These are phyloP conservation scores for Trilocha varians DNA, from an alignment of 2,888 invertebrate genomes.

Conservation along the genomic window DNA sequence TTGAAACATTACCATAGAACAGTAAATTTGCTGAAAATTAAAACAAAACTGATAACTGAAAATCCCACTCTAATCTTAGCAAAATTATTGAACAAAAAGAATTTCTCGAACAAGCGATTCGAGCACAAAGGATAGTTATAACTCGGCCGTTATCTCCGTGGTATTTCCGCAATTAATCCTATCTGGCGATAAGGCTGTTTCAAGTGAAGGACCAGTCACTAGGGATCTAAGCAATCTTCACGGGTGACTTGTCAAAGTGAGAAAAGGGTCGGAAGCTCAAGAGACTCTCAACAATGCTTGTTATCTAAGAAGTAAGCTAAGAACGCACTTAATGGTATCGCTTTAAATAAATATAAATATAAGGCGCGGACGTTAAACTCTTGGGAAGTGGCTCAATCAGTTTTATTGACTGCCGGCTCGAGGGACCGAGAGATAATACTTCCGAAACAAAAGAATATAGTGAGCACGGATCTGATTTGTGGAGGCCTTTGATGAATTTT, in stretches of 20 bases:
- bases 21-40: too few species aligned
- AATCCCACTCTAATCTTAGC: neutral
- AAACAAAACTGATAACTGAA: neutral
- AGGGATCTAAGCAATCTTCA: slow-evolving; percentile 72
- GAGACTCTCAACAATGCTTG: slow-evolving; percentile 73
- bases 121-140: slow-evolving; percentile 48
- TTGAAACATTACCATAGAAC: too few species aligned
- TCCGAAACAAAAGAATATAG: slow-evolving; percentile 3
- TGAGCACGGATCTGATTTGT: neutral
- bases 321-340: slow-evolving; percentile 65
- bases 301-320: slow-evolving; percentile 68
- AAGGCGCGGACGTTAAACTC: slow-evolving; percentile 15
- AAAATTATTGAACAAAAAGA: neutral
- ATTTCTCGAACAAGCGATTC: slow-evolving; percentile 18
- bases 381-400: slow-evolving; percentile 15
- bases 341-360: slow-evolving; percentile 55
- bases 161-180: slow-evolving; percentile 71
- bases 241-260: slow-evolving; percentile 71
- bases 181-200: slow-evolving; percentile 66
- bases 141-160: slow-evolving; percentile 57
- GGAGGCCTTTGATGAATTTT: too few species aligned
- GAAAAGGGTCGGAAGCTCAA: slow-evolving; percentile 67
- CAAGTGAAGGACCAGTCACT: slow-evolving; percentile 65
- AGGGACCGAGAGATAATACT: slow-evolving; percentile 1
- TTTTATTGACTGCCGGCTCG: slow-evolving; percentile 4